Evolutionary conservation across 1,140 invertebrate species (phyloP), one percentile per base, ranked within the genome.

Genomic region (Leptestheria dahalacensis): DNA sequence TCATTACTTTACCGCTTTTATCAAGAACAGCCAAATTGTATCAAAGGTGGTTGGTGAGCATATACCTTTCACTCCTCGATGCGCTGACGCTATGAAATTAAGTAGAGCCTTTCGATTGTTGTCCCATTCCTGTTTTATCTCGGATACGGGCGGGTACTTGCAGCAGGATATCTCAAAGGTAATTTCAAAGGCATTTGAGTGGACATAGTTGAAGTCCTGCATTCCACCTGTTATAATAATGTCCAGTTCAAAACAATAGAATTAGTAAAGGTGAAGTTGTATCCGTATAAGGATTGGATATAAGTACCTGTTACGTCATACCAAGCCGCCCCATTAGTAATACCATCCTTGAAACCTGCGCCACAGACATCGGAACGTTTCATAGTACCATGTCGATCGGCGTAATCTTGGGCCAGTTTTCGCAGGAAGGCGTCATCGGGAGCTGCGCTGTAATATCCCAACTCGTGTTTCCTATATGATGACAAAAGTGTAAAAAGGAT

Each of bases 161-260:
- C 90, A 93, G 75, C 96, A 99, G 50, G 87, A 89, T 55, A 99
- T 71, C 71, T 99, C 95, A 64, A 99, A 83, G 3, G 95, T 98
- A 53, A 98, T 82, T 72, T 99, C 96, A 70, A 96, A 92, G 68
- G 91, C 91, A 72, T 97, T 97, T 10, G 88, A 95, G 63, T 85
- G 80, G 3, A 89, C 75, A 71, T 99, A 99, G 75, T 97, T 98
- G 71, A 93, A 99, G 72, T 99, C 95, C 75, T 97, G 93, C 94
- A 97, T 96, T 46, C 92, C 92, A 65, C 89, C 86, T 82, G 33
- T 41, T 41, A 9, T 15, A 41, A 41, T 41, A 9, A 41, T 41
- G 33, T 41, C 15, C 33, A 41, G 15, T 41, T 9, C 33, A 41
- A n/a, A n/a, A n/a, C n/a, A n/a, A n/a, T n/a, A n/a, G n/a, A n/a